These are phyloP conservation scores for Carduelis carduelis DNA, from an alignment of 2,797 vertebrate species.

Conservation along the genomic window DNA sequence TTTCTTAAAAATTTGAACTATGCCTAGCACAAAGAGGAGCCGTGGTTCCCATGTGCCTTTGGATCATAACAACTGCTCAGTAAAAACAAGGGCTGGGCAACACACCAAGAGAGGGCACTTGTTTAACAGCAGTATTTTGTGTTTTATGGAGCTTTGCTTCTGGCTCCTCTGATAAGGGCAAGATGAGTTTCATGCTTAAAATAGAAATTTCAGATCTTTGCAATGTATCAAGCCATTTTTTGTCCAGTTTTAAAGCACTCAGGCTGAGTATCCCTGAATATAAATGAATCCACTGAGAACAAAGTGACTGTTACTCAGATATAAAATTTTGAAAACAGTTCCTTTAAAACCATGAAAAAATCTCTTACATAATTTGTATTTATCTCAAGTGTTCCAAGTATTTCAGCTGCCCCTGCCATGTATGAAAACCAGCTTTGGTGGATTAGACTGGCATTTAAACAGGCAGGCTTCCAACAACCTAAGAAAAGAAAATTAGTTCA, in stretches of 20 bases:
- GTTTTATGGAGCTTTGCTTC: neutral
- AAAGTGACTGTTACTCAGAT: neutral
- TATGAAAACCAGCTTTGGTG: neutral
- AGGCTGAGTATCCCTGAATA: neutral
- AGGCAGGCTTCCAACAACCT: neutral
- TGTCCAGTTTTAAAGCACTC: neutral
- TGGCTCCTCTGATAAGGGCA: neutral
- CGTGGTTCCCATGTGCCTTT: fast-evolving
- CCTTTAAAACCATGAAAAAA: neutral
- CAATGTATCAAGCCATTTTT: neutral
- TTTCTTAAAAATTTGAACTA: neutral
- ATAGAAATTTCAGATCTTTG: neutral
- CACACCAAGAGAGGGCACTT: fast-evolving
- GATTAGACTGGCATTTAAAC: neutral
- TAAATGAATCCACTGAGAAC: neutral
- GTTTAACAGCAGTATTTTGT: neutral
- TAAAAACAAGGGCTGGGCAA: neutral
- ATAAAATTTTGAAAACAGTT: neutral
- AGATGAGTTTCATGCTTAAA: neutral
- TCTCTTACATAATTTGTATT: neutral
- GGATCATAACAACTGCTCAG: neutral
- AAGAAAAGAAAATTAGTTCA: neutral
- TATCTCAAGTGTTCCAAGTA: neutral
- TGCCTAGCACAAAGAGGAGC: neutral
- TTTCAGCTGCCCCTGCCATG: neutral